Percentiles rank a stretch among this genome's conserved stretches.
Evolutionary conservation across 2,113 vertebrate species (phyloP).

Genomic region (Callospermophilus lateralis): DNA sequence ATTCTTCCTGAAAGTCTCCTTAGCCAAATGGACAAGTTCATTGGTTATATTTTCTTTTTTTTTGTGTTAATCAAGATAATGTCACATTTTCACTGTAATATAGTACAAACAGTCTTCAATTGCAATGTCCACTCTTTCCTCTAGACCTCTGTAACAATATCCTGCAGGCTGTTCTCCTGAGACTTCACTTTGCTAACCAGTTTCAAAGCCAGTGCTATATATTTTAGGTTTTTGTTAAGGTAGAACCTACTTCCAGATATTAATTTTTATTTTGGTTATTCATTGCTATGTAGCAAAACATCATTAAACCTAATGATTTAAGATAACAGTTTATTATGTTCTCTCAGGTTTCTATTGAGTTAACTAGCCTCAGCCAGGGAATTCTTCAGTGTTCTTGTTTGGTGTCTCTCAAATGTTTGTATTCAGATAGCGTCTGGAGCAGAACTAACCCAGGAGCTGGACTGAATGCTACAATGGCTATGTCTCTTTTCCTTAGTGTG

Average conservation of each 20-base stretch:
- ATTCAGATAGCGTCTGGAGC: not conserved
- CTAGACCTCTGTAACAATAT: not conserved
- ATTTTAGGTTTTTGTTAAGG: not conserved
- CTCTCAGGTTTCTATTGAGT: not conserved
- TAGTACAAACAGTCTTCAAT: not conserved
- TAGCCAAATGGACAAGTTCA: not conserved
- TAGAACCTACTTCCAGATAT: not conserved
- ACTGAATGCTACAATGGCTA: not conserved
- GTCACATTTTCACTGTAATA: not conserved
- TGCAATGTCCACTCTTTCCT: not conserved
- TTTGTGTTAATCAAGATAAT: not conserved
- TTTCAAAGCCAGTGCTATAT: not conserved
- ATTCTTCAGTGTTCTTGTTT: not conserved
- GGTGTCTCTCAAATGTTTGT: not conserved
- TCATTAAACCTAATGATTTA: not conserved
- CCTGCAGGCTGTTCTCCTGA: not conserved
- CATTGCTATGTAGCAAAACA: not conserved
- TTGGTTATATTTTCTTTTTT: not conserved
- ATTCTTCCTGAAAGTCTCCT: constrained; percentile 15
- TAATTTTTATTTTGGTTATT: not conserved
- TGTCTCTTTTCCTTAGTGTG: not conserved
- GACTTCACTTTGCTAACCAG: not conserved
- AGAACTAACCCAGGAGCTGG: not conserved
- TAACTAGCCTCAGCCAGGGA: not conserved
- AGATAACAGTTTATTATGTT: not conserved